Evolutionary conservation across 23 tunicate genomes (phyloP).

Genomic region (Diplosoma virens): DNA sequence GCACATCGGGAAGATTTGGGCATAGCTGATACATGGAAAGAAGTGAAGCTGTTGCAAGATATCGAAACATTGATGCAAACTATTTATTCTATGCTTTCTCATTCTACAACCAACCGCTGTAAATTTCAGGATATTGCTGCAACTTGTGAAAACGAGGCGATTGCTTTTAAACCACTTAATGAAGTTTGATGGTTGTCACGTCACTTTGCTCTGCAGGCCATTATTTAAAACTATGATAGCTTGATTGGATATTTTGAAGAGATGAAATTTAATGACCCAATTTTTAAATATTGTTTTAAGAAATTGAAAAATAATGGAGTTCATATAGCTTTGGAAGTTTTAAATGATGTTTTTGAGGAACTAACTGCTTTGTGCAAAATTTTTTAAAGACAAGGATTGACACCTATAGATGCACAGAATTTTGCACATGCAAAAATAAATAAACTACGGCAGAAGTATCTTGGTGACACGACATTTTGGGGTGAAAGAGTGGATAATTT

Average conservation of each 20-base stretch:
- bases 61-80: background rate
- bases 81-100: background rate
- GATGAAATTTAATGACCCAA: no score
- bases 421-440: background rate
- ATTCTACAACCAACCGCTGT: no score
- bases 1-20: no score
- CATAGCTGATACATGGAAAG: no score
- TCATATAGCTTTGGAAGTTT: background rate
- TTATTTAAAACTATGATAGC: no score
- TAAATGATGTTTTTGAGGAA: background rate
- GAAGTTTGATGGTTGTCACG: background rate
- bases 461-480: background rate
- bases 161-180: background rate
- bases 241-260: background rate
- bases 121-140: no score
- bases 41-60: no score
- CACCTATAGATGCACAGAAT: background rate
- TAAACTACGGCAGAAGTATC: background rate
- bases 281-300: background rate
- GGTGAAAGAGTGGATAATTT: background rate
- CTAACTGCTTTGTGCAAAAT: no score
- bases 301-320: background rate
- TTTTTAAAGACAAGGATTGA: background rate
- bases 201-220: background rate
- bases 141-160: background rate